Evolutionary conservation across 2,888 invertebrate genomes (phyloP).

Genomic region (Leucophenga montana): DNA sequence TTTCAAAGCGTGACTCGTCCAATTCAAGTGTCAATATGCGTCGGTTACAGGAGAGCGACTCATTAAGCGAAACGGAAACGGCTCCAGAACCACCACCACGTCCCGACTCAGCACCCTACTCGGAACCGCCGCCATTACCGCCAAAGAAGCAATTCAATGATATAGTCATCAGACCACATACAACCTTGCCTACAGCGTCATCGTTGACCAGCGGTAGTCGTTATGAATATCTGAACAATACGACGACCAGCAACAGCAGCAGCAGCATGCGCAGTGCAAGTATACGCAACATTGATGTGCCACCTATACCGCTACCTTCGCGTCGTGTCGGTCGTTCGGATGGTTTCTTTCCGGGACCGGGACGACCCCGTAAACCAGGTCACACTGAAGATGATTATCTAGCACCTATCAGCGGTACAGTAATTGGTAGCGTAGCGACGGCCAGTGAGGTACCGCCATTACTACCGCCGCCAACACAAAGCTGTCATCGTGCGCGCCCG

Average conservation of each 20-base stretch:
- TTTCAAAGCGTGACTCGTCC: constrained; percentile 67
- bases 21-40: constrained; percentile 73
- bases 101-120: constrained; percentile 73
- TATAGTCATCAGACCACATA: constrained; percentile 74
- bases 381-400: constrained; percentile 81
- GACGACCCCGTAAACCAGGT: constrained; percentile 75
- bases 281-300: constrained; percentile 68
- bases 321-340: constrained; percentile 74
- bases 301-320: constrained; percentile 78
- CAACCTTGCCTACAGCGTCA: constrained; percentile 47
- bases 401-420: constrained; percentile 76
- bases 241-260: constrained; percentile 25
- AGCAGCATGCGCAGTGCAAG: constrained; percentile 28
- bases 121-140: constrained; percentile 82
- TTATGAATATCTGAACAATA: constrained; percentile 68
- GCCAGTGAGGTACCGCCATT: constrained; percentile 69
- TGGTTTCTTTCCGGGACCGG: constrained; percentile 73
- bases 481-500: constrained; percentile 59
- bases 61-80: constrained; percentile 72
- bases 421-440: constrained; percentile 31
- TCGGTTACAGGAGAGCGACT: constrained; percentile 73
- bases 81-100: constrained; percentile 73
- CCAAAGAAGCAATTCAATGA: constrained; percentile 80
- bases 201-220: constrained; percentile 50
- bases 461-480: constrained; percentile 74